Base-by-base conservation (phyloP, 2,888 invertebrate species). In the Apamea sordens region DNA sequence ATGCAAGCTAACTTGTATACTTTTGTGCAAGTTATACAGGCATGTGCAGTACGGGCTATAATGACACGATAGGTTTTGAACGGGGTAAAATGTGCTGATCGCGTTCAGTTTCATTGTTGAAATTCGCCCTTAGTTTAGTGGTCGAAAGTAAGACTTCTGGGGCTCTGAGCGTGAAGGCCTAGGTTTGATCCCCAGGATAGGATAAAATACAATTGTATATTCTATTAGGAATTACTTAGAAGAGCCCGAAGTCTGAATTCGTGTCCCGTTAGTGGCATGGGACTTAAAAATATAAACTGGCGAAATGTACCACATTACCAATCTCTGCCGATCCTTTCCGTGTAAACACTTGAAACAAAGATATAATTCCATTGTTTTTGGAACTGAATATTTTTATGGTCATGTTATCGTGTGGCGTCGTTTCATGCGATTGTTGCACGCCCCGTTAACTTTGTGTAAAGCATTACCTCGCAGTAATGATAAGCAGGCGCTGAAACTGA, bases 371-470 rank as follows among this genome's bases (percentile, higher is more conserved):
- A 73, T 69, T 80, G 85, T 78, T 80, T 88, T 77, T 79, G 68
- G 72, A 81, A 72, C 76, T 82, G 75, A 74, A 86, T 85, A 82
- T 73, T 84, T 82, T 89, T 89, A 83, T 80, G 77, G 72, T 56
- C 71, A 61, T 78, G 79, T 89, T 88, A 85, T 80, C 89, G 82
- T 76, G 63, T 79, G 75, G 73, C 77, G 67, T 74, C 72, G 73
- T 83, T 83, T 82, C 74, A 73, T 82, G 68, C 82, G 68, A 80
- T 83, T 77, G 78, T 74, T 70, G 78, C 56, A 82, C 83, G 85
- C 79, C 79, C 79, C 83, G 81, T 80, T 84, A 80, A 86, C 73
- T 87, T 74, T 71, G 79, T 79, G 81, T 71, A 73, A 74, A 82
- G 67, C 76, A 76, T 79, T 76, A 75, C 74, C 11, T 81, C 65